Base-by-base conservation (phyloP, 2,888 invertebrate genomes). In the Calliphora vomitoria region DNA sequence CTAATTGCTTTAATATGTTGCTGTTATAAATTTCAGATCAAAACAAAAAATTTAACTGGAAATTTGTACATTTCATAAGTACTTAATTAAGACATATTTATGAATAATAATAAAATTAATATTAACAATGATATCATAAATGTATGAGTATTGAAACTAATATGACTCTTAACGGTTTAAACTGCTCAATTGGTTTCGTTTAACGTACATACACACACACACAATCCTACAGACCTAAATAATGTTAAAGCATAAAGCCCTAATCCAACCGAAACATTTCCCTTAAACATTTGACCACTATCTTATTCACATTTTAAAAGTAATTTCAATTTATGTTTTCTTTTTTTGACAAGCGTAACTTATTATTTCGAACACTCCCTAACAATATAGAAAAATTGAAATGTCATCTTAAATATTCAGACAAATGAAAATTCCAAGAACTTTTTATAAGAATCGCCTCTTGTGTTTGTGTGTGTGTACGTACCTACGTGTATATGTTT, bases 391-490 rank as follows among this genome's bases (percentile, higher is more conserved):
- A 75, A 62, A 76, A 84, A 87, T 74, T 78, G 76, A 87, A 84
- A 68, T 85, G 87, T 87, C 87, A 87, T 87, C 74, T 75, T 71
- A 18, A 68, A 35, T 31, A 60, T 50, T 74, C 8, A 44, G 62
- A 25, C 64, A 60, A 79, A 75, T 64, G 15, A 64, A 76, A 71
- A 68, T 87, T 79, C 85, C 72, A 69, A 85, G 85, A 87, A 81
- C 38, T 62, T 50, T 69, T 35, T 31, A 20, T 2, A 66, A 18
- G 13, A 55, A 5, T 44, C 8, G 71, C 15, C 15, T 44, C 41
- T 68, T 68, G 3, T 62, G n/a, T 47, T 2, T 47, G 31, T 2
- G 18, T 41, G 20, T 20, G 18, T 10, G 6, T 8, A 18, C 13
- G 4, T 55, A 25, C 1, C 25, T 25, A 25, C 20, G 35, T 20